A percentile compares a stretch with the other conserved stretches of the same genome.
phyloP scores from a whole-genome alignment of 2,797 vertebrate genomes.

The Pelochelys cantorii region DNA sequence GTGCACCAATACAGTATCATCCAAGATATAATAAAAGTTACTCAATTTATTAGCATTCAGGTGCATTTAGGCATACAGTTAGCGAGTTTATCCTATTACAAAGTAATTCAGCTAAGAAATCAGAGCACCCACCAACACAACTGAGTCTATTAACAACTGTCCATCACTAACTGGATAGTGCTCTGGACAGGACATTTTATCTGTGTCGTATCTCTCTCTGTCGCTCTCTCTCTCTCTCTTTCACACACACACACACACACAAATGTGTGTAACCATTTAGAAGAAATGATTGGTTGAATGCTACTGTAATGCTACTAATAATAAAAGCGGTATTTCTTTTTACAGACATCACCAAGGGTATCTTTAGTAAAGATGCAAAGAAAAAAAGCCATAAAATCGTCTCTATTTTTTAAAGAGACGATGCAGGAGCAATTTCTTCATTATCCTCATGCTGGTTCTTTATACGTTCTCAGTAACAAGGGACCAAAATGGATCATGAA shows the following conservation, averaged over 20 bases:
- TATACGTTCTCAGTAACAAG: neutral
- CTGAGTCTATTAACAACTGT: conserved; percentile 62
- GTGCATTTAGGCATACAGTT: conserved; percentile 78
- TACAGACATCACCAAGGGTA: conserved; percentile 35
- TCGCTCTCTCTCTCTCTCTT: conserved; percentile 41
- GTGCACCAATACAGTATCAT: conserved; percentile 80
- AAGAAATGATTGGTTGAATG: conserved; percentile 42
- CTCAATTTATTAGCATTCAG: conserved; percentile 73
- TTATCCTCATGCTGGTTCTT: neutral
- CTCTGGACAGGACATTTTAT: conserved; percentile 37
- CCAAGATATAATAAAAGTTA: conserved; percentile 81
- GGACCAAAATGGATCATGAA: conserved; percentile 1
- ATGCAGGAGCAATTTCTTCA: neutral
- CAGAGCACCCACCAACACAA: conserved; percentile 53
- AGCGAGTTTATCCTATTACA: conserved; percentile 67
- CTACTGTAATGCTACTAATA: conserved; percentile 11
- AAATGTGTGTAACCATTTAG: conserved; percentile 7
- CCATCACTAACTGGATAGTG: conserved; percentile 59
- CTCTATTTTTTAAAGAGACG: neutral
- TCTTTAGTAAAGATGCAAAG: neutral
- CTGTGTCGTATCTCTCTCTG: conserved; percentile 50
- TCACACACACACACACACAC: neutral
- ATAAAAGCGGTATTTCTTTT: conserved; percentile 18
- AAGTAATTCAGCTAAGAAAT: conserved; percentile 78
- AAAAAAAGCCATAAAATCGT: neutral